phyloP scores from a whole-genome alignment of 2,888 invertebrate species.

The Sarcophaga carnaria region DNA sequence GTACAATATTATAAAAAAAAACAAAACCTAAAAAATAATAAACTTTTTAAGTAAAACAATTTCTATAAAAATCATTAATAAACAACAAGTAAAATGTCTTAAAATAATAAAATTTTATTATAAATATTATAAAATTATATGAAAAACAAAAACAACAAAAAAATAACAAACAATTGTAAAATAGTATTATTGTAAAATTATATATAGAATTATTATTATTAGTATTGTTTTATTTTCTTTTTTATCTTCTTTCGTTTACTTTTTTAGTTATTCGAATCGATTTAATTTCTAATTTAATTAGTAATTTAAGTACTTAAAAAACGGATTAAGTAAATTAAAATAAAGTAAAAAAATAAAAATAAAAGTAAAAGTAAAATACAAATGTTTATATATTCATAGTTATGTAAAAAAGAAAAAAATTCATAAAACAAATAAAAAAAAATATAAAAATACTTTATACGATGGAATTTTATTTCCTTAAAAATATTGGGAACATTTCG shows the following conservation, averaged over 20 bases:
- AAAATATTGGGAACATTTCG: too few species aligned
- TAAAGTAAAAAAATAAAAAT: conserved; percentile 34
- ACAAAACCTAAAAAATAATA: conserved; percentile 9
- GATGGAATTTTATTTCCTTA: conserved; percentile 60
- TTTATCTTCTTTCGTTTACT: conserved; percentile 13
- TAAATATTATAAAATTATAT: conserved; percentile 51
- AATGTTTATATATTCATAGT: conserved; percentile 70
- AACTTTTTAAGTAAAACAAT: conserved; percentile 1
- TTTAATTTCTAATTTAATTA: conserved; percentile 66
- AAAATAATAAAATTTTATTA: conserved; percentile 35
- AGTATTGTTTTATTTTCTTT: conserved; percentile 47
- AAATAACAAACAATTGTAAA: conserved; percentile 42
- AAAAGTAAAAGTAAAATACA: conserved; percentile 20
- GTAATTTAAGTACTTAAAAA: conserved; percentile 42
- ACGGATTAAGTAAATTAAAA: conserved; percentile 37
- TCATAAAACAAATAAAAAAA: conserved; percentile 48
- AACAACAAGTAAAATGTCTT: conserved; percentile 38
- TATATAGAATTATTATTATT: conserved; percentile 13
- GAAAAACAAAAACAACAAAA: not conserved
- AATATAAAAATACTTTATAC: conserved; percentile 43
- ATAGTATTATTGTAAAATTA: conserved; percentile 60
- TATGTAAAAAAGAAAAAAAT: conserved; percentile 69
- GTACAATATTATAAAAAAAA: conserved; percentile 29
- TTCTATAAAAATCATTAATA: not conserved
- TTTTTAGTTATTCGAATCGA: conserved; percentile 58